Conservation (phyloP, 2,888 invertebrate species). For the Parascotia fuliginaria region DNA sequence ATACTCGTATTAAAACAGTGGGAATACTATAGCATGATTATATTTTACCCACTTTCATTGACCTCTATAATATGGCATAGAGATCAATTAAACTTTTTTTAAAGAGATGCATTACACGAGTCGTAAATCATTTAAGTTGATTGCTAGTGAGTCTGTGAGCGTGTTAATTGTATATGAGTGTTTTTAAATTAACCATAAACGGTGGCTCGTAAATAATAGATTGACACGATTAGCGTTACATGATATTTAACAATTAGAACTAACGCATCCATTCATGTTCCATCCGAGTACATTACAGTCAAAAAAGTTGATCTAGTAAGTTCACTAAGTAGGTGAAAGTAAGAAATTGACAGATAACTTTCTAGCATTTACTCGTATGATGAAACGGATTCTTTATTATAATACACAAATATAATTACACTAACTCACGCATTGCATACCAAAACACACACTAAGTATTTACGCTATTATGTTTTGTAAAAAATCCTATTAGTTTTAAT, state of each 20-base stretch:
- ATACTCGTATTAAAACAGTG: slow-evolving; percentile 30
- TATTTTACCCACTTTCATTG: slow-evolving; percentile 38
- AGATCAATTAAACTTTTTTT: not conserved
- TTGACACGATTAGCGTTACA: not conserved
- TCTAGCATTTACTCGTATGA: too few species aligned
- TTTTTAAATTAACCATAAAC: slow-evolving; percentile 5
- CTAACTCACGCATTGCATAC: too few species aligned
- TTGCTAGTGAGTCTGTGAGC: slow-evolving; percentile 1
- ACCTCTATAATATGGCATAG: slow-evolving; percentile 20
- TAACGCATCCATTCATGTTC: not conserved
- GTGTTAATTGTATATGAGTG: slow-evolving; percentile 6
- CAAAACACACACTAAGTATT: too few species aligned
- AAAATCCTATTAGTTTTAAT: too few species aligned
- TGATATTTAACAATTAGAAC: not conserved
- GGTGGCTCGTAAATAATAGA: not conserved
- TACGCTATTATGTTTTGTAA: too few species aligned
- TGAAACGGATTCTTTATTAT: too few species aligned
- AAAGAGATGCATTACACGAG: not conserved
- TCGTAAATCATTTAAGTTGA: slow-evolving; percentile 14
- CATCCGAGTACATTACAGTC: not conserved
- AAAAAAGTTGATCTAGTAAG: too few species aligned
- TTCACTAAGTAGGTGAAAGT: too few species aligned
- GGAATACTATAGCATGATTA: slow-evolving; percentile 25
- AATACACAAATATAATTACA: too few species aligned
- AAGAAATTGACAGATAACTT: too few species aligned